Evolutionary conservation across 2,888 invertebrate species (phyloP).

Genomic region (Drosophila fungiperda): DNA sequence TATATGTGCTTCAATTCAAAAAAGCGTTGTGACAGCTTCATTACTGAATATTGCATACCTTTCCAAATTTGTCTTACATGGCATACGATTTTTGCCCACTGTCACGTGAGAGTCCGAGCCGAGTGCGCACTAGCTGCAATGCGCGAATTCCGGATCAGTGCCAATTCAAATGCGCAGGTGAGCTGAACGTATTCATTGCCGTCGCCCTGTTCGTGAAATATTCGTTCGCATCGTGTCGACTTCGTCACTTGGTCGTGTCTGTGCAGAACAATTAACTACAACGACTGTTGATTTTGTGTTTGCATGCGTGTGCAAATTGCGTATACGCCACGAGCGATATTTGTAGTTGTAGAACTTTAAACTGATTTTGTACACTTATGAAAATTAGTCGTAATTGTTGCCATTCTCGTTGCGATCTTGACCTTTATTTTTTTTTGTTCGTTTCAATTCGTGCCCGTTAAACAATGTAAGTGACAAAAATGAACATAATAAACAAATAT

Average conservation of each 20-base stretch:
- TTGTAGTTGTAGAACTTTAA: slow-evolving; percentile 49
- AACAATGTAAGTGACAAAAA: slow-evolving; percentile 67
- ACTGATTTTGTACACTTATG: slow-evolving; percentile 15
- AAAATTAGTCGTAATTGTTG: slow-evolving; percentile 10
- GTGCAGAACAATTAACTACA: slow-evolving; percentile 47
- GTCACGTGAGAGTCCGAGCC: slow-evolving; percentile 32
- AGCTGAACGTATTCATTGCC: slow-evolving; percentile 66
- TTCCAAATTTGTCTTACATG: not conserved
- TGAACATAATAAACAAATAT: slow-evolving; percentile 40
- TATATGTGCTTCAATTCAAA: not conserved
- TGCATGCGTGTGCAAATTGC: slow-evolving; percentile 48
- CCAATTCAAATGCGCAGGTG: slow-evolving; percentile 77
- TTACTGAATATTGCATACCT: not conserved
- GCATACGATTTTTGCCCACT: slow-evolving; percentile 32
- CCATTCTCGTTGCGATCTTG: slow-evolving; percentile 25
- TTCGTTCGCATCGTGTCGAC: slow-evolving; percentile 16
- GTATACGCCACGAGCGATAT: slow-evolving; percentile 60
- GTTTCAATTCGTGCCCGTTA: slow-evolving; percentile 15
- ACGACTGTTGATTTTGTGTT: slow-evolving; percentile 1
- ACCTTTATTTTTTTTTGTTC: slow-evolving; percentile 27
- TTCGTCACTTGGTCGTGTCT: slow-evolving; percentile 35
- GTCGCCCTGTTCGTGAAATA: slow-evolving; percentile 18
- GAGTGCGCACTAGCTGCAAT: slow-evolving; percentile 59
- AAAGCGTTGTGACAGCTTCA: not conserved
- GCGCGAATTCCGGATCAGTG: slow-evolving; percentile 73